Evolutionary conservation across 2,113 vertebrate species (phyloP).

Genomic region (Phalacrocorax carbo): DNA sequence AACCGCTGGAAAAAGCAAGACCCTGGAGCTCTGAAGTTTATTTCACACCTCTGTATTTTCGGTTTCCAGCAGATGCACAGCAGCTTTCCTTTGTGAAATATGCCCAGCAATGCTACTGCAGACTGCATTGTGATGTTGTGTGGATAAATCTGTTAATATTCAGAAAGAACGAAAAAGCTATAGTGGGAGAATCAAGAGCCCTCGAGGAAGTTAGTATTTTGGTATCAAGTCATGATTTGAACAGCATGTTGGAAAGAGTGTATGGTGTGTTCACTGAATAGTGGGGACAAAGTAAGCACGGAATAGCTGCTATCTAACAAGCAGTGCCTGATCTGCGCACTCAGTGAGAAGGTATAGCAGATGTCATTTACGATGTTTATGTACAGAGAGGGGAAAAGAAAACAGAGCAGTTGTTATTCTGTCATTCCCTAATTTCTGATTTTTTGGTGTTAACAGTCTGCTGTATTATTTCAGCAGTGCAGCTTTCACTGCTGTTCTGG

Average conservation of each 20-base stretch:
- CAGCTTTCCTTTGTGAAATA: background rate
- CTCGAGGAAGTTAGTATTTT: background rate
- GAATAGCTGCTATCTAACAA: background rate
- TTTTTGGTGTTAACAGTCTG: background rate
- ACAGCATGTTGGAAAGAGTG: background rate
- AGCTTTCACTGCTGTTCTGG: background rate
- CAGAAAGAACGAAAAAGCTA: background rate
- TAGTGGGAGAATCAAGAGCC: background rate
- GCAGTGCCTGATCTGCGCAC: background rate
- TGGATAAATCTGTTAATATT: background rate
- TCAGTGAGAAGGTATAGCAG: background rate
- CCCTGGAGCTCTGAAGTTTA: background rate
- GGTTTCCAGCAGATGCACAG: background rate
- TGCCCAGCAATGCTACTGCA: background rate
- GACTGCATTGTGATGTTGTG: background rate
- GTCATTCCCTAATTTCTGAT: background rate
- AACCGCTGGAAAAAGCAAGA: background rate
- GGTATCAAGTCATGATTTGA: background rate
- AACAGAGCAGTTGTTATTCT: background rate
- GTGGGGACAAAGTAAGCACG: background rate
- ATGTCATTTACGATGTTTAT: background rate
- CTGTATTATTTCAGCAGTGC: background rate
- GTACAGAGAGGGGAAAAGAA: background rate
- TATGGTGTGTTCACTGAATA: background rate
- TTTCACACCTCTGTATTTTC: background rate